A percentile compares a stretch with the other conserved stretches of the same genome.
Conservation (phyloP, 2,888 invertebrate species). For the Belgica antarctica region DNA sequence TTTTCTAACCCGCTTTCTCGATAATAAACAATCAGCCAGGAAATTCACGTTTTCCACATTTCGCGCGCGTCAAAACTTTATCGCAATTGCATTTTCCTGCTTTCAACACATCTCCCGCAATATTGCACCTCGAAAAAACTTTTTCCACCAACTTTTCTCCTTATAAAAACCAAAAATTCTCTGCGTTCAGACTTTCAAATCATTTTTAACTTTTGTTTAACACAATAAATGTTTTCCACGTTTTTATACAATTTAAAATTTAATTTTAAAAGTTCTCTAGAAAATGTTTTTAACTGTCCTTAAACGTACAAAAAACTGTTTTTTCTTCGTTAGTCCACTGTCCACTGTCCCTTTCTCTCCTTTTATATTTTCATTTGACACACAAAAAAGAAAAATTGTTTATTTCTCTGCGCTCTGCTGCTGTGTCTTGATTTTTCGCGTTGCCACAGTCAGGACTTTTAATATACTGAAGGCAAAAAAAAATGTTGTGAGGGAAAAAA, state of each 20-base stretch:
- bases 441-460: slow-evolving; percentile 43
- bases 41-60: slow-evolving; percentile 26
- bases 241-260: neutral
- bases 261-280: slow-evolving; percentile 13
- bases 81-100: slow-evolving; percentile 17
- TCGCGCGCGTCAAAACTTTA: slow-evolving; percentile 22
- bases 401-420: slow-evolving; percentile 1
- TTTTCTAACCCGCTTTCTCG: neutral
- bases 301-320: slow-evolving; percentile 3
- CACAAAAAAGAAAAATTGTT: slow-evolving; percentile 17
- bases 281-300: slow-evolving; percentile 8
- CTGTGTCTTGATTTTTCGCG: slow-evolving; percentile 38
- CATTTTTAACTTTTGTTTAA: slow-evolving; percentile 9
- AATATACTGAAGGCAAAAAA: slow-evolving; percentile 40
- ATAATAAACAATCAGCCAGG: neutral
- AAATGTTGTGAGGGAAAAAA: slow-evolving; percentile 33
- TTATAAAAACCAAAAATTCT: slow-evolving; percentile 4
- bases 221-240: neutral
- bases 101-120: neutral
- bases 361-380: slow-evolving; percentile 1
- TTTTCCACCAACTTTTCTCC: too few species aligned
- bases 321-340: neutral
- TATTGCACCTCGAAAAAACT: neutral
- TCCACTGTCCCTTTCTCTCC: slow-evolving; percentile 5
- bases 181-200: neutral